Base-by-base conservation (phyloP, 2,797 vertebrate species). In the Thripadectes ignobilis region DNA sequence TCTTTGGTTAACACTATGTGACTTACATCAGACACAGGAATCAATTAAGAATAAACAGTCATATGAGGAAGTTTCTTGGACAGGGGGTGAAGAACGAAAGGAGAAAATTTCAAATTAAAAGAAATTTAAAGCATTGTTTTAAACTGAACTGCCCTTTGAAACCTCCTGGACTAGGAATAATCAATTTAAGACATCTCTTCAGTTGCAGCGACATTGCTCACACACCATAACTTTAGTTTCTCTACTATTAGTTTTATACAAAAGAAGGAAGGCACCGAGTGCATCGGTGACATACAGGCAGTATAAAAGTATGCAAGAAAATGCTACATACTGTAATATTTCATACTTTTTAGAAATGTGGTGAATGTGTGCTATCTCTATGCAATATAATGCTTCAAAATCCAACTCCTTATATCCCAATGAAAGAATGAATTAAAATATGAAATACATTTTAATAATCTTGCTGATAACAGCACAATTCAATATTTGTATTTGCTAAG, bases 191-290 rank as follows among this genome's bases (percentile, higher is more conserved):
- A 98, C 97, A 97, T 96, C 97, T 98, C 97, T 98, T 97, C 98
- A 96, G 98, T 51, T 97, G 92, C 95, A 97, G 96, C 86, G 93
- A 97, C 95, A 97, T 95, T 92, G 95, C 94, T 97, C 95, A 97
- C 96, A 97, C 78, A 96, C 65, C 26, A 52, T 85, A 89, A 97
- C 89, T 96, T 93, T 93, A 97, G 95, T 93, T 98, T 97, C 97
- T 98, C 97, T 87, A 96, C 16, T 97, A 97, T 94, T 96, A 95
- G 87, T 95, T 95, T 97, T 96, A 96, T 98, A 98, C 87, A 98
- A 97, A 98, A 98, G 95, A 95, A 97, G 97, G 98, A 99, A 98
- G 98, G 98, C 98, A 98, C 98, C 98, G 92, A 98, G 97, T 97
- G 97, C 97, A 91, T 97, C 97, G 93, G 98, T 97, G 98, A 89